phyloP scores from a whole-genome alignment of 1,140 invertebrate species.

The Rhopalosiphum padi region DNA sequence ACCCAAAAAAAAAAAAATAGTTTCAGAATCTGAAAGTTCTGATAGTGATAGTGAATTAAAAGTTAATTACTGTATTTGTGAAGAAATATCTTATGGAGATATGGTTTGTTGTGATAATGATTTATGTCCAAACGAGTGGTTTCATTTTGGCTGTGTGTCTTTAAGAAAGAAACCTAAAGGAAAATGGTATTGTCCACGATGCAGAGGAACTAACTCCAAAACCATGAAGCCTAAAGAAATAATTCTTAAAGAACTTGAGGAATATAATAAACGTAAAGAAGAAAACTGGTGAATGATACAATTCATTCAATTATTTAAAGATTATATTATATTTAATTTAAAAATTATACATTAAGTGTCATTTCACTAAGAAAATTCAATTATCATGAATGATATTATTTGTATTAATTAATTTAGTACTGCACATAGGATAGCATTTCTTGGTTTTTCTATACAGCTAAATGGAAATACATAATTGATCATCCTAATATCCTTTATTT shows the following conservation, averaged over 20 bases:
- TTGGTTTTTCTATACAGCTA: not conserved
- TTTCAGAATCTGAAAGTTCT: not conserved
- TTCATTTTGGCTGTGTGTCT: constrained; percentile 98
- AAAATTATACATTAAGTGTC: constrained; percentile 16
- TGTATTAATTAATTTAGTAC: not conserved
- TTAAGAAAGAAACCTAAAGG: constrained; percentile 98
- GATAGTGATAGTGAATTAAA: constrained; percentile 82
- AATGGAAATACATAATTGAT: not conserved
- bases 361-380: not conserved
- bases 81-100: constrained; percentile 95
- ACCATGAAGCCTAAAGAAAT: constrained; percentile 33
- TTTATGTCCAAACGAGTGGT: constrained; percentile 97
- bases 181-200: constrained; percentile 98
- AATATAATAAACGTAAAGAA: constrained; percentile 51
- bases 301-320: not conserved
- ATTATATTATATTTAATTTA: not conserved
- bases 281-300: not conserved
- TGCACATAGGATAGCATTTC: not conserved
- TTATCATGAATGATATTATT: not conserved
- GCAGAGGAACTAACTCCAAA: constrained; percentile 64
- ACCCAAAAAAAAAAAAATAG: not conserved
- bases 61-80: constrained; percentile 95
- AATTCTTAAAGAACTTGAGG: constrained; percentile 39
- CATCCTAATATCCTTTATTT: not conserved
- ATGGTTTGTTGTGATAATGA: constrained; percentile 94